Evolutionary conservation across 2,113 vertebrate genomes (phyloP).

Genomic region (Hyla sarda): DNA sequence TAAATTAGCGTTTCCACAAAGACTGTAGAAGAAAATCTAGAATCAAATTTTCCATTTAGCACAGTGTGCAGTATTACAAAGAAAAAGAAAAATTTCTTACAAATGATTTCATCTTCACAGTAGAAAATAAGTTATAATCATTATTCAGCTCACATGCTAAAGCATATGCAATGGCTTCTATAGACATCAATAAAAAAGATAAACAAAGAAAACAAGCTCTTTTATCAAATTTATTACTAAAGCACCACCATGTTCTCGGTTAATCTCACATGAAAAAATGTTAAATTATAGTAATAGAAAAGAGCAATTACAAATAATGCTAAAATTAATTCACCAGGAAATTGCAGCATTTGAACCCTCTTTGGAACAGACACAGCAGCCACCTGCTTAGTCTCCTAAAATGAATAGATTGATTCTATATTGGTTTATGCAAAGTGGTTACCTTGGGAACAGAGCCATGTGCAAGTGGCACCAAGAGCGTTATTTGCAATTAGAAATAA

Average conservation of each 20-base stretch:
- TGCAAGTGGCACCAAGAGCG: slow-evolving; percentile 40
- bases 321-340: slow-evolving; percentile 58
- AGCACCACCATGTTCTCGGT: slow-evolving; percentile 19
- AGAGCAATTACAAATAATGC: slow-evolving; percentile 51
- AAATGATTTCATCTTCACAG: neutral
- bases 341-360: slow-evolving; percentile 53
- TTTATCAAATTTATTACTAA: slow-evolving; percentile 42
- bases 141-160: slow-evolving; percentile 14
- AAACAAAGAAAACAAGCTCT: slow-evolving; percentile 7
- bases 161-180: slow-evolving; percentile 23
- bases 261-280: slow-evolving; percentile 25
- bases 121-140: slow-evolving; percentile 16
- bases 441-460: slow-evolving; percentile 59
- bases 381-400: slow-evolving; percentile 55
- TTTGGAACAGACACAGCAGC: slow-evolving; percentile 46
- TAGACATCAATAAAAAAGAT: slow-evolving; percentile 1
- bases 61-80: neutral
- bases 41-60: neutral
- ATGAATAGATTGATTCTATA: slow-evolving; percentile 57
- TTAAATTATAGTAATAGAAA: slow-evolving; percentile 49
- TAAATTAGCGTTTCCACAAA: neutral
- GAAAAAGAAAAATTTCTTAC: neutral
- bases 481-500: slow-evolving; percentile 56
- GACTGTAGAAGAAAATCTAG: neutral
- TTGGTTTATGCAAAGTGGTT: slow-evolving; percentile 59